These are phyloP conservation scores for Netelia virgata DNA, from an alignment of 2,888 invertebrate genomes.

Conservation along the genomic window DNA sequence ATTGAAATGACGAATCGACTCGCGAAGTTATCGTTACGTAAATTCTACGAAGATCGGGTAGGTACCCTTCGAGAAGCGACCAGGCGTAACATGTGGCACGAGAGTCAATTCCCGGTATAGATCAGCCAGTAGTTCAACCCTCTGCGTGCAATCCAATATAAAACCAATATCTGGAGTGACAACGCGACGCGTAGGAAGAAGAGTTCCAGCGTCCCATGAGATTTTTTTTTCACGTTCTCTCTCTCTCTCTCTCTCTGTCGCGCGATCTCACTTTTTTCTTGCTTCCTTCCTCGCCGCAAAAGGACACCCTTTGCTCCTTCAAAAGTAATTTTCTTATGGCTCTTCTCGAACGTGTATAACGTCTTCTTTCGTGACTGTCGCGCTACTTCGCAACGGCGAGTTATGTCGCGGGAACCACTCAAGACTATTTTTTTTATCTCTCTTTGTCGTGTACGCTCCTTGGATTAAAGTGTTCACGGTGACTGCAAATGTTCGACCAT, in stretches of 20 bases:
- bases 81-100: constrained; percentile 22
- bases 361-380: constrained; percentile 60
- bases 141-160: constrained; percentile 75
- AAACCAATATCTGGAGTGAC: constrained; percentile 78
- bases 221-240: constrained; percentile 30
- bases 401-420: constrained; percentile 64
- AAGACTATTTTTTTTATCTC: constrained; percentile 1
- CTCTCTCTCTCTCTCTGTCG: constrained; percentile 5
- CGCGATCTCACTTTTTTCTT: constrained; percentile 28
- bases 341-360: constrained; percentile 64
- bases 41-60: neutral
- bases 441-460: constrained; percentile 26
- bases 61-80: constrained; percentile 4
- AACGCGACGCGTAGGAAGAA: constrained; percentile 53
- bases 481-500: constrained; percentile 49
- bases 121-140: constrained; percentile 25
- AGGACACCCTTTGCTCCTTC: constrained; percentile 67
- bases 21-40: neutral
- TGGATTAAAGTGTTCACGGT: constrained; percentile 60
- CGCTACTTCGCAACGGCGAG: constrained; percentile 60
- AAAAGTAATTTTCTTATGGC: constrained; percentile 79
- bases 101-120: constrained; percentile 38
- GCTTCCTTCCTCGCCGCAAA: constrained; percentile 42
- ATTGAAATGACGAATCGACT: neutral
- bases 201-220: constrained; percentile 54